These are phyloP conservation scores for Gari tellinella DNA, from an alignment of 2,888 invertebrate genomes.

Conservation along the genomic window DNA sequence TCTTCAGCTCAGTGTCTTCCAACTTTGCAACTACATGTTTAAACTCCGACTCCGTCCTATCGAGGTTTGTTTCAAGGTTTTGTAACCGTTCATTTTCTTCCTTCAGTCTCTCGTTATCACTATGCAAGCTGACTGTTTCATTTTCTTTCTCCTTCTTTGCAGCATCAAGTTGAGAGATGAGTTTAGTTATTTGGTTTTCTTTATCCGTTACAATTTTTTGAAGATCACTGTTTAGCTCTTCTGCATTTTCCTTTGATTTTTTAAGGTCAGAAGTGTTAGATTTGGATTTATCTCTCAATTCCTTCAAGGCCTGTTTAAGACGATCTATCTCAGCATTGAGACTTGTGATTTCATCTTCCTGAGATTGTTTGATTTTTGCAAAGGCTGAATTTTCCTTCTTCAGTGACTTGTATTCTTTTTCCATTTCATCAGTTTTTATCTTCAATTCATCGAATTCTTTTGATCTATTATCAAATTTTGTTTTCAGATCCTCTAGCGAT, in stretches of 20 bases:
- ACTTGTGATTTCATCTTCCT: constrained; percentile 40
- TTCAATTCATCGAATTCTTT: constrained; percentile 44
- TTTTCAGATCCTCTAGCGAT: constrained; percentile 38
- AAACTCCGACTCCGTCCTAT: constrained; percentile 38
- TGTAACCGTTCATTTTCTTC: constrained; percentile 50
- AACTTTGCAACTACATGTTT: constrained; percentile 45
- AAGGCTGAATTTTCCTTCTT: constrained; percentile 27
- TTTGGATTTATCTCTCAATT: constrained; percentile 50
- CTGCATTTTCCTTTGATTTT: constrained; percentile 45
- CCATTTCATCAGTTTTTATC: constrained; percentile 46
- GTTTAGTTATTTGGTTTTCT: constrained; percentile 55
- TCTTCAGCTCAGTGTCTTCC: constrained; percentile 55
- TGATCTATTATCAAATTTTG: constrained; percentile 26
- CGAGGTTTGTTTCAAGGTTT: constrained; percentile 30
- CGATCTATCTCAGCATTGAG: constrained; percentile 43
- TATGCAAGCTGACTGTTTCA: constrained; percentile 38
- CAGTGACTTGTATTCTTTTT: constrained; percentile 45
- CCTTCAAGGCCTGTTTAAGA: constrained; percentile 59
- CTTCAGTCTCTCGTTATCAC: constrained; percentile 44
- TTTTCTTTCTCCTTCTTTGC: constrained; percentile 55
- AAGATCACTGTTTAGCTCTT: constrained; percentile 57
- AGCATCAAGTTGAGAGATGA: constrained; percentile 46
- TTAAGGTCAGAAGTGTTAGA: constrained; percentile 59
- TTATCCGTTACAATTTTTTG: constrained; percentile 56
- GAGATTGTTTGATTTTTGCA: constrained; percentile 25